phyloP scores from a whole-genome alignment of 30 jellyfish, hydroid and myxozoan species.

The Hydractinia echinata region DNA sequence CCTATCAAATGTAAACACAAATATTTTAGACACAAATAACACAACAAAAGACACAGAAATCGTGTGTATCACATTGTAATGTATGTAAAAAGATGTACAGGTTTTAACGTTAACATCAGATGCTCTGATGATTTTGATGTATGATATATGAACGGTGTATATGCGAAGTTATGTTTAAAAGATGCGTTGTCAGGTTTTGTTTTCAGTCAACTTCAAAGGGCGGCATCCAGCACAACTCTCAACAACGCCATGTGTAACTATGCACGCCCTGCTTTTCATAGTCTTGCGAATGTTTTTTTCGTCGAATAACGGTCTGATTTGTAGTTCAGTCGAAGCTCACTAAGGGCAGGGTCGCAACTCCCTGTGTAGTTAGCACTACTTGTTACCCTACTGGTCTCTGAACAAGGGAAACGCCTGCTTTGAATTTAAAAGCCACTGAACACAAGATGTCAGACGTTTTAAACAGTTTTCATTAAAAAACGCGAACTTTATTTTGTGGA shows the following conservation, averaged over 20 bases:
- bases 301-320: neutral
- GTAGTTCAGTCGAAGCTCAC: neutral
- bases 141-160: constrained; percentile 6
- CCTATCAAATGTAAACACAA: too few relatives aligned
- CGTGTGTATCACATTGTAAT: too few relatives aligned
- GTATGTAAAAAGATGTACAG: too few relatives aligned
- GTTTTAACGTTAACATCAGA: neutral
- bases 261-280: neutral
- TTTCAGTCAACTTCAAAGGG: neutral
- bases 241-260: neutral
- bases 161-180: neutral
- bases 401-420: too few relatives aligned
- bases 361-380: neutral
- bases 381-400: neutral
- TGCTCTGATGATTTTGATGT: neutral
- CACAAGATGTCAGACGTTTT: too few relatives aligned
- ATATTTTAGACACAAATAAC: too few relatives aligned
- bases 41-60: too few relatives aligned
- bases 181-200: constrained; percentile 5
- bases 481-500: too few relatives aligned
- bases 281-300: neutral
- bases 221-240: neutral
- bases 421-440: too few relatives aligned
- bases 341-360: constrained; percentile 24
- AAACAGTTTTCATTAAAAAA: too few relatives aligned